Base-by-base conservation (phyloP, 2,113 vertebrate genomes). In the Varanus komodoensis region DNA sequence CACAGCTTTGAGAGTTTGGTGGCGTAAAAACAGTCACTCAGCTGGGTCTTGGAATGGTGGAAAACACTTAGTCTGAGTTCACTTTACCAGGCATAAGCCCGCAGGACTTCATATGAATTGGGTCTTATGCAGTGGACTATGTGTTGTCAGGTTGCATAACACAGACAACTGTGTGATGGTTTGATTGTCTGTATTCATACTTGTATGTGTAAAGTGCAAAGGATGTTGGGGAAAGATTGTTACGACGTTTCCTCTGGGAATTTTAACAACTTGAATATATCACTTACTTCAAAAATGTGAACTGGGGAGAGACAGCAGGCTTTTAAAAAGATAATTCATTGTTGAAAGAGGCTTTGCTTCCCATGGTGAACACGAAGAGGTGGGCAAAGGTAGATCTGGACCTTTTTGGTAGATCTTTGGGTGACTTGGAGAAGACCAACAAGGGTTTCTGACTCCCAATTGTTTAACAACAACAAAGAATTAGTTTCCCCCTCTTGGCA, bases 241-340 rank as follows among this genome's bases (percentile, higher is more conserved):
- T 32, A 6, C 17, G 50, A 84, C 61, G 68, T 87, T 87, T 61
- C 52, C 23, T 89, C n/a, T 92, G 77, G 93, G 93, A 92, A 92
- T 78, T 57, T 91, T 93, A 57, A 89, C 50, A 52, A 29, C 44
- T 8, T 64, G 81, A 83, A 50, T 48, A 27, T 11, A 48, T 48
- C 44, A 8, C 21, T 27, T n/a, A 8, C 21, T 73, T 73, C 14
- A 73, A 32, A 73, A n/a, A 73, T 32, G 27, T 64, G 50, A 21
- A 23, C 54, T 38, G n/a, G 21, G 19, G 27, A 83, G 7, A 61
- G 32, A 38, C 23, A 27, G 23, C 14, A 81, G 50, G 32, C n/a
- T 57, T 54, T 6, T 9, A 17, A 32, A 81, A 52, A 38, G 17
- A 77, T 34, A 38, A 44, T 52, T 29, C 4, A 29, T 48, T 78